phyloP scores from a whole-genome alignment of 2,888 invertebrate species.

The Biston stratarius region DNA sequence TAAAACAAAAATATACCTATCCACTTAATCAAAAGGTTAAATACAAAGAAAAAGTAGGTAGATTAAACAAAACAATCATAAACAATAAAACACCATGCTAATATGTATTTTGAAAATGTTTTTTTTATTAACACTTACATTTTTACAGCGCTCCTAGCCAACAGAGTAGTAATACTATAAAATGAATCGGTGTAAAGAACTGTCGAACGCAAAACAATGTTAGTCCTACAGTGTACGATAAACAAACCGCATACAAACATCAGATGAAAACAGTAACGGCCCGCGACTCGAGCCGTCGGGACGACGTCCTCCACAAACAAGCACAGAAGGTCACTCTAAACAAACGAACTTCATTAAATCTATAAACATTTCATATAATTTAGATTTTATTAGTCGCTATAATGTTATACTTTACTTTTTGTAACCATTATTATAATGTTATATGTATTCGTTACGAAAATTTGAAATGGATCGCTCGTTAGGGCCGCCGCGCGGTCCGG shows the following conservation, averaged over 20 bases:
- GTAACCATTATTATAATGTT: constrained; percentile 86
- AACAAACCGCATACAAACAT: constrained; percentile 79
- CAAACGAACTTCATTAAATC: constrained; percentile 83
- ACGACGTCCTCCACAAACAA: constrained; percentile 76
- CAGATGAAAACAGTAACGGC: constrained; percentile 71
- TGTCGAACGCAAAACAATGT: constrained; percentile 85
- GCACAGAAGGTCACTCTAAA: constrained; percentile 83
- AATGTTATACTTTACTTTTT: constrained; percentile 86
- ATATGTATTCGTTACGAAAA: constrained; percentile 86
- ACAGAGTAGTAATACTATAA: constrained; percentile 87
- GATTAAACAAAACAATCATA: constrained; percentile 44
- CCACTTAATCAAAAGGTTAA: background rate
- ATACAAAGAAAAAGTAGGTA: constrained; percentile 35
- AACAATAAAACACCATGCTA: constrained; percentile 71
- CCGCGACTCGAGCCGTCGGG: constrained; percentile 78
- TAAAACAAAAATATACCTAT: too few relatives aligned
- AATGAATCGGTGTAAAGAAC: constrained; percentile 84
- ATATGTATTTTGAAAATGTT: constrained; percentile 85
- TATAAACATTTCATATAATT: constrained; percentile 87
- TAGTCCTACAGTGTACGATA: constrained; percentile 83
- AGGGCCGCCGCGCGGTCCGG: constrained; percentile 52
- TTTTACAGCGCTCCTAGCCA: constrained; percentile 87
- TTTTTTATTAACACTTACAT: constrained; percentile 87
- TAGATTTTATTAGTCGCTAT: constrained; percentile 86
- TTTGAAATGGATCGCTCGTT: constrained; percentile 73